Evolutionary conservation across 2,797 vertebrate species (phyloP).

Genomic region (Muscicapa striata): DNA sequence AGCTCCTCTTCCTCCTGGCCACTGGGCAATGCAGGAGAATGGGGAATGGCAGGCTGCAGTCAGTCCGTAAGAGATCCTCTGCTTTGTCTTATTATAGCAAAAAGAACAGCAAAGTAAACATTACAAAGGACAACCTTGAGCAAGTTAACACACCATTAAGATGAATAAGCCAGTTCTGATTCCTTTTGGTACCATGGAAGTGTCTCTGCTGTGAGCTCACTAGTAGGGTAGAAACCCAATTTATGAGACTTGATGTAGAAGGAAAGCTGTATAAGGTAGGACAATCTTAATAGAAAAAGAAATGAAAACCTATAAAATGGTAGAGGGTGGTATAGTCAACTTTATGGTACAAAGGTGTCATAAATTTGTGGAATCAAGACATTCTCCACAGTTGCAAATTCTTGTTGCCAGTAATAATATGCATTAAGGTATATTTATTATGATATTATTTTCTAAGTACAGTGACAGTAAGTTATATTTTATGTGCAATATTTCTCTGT

Average conservation of each 20-base stretch:
- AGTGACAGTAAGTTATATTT: neutral
- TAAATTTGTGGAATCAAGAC: neutral
- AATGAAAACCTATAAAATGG: neutral
- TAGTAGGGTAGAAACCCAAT: neutral
- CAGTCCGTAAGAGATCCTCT: neutral
- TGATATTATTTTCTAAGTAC: neutral
- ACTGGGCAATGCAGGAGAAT: rapidly evolving
- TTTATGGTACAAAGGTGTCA: neutral
- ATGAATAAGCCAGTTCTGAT: neutral
- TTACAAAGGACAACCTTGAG: neutral
- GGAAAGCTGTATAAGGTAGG: neutral
- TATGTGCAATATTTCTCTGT: neutral
- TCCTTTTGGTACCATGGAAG: neutral
- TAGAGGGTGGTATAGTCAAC: neutral
- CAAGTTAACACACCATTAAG: neutral
- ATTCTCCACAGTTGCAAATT: neutral
- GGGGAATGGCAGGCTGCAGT: neutral
- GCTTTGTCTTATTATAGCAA: neutral
- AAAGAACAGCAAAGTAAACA: neutral
- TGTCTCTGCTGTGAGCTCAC: neutral
- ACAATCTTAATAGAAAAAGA: neutral
- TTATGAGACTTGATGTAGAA: neutral
- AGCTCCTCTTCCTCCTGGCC: neutral
- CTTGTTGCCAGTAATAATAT: neutral
- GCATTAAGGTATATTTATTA: neutral